Evolutionary conservation across 2,888 invertebrate genomes (phyloP).

Genomic region (Marronus borbonicus): DNA sequence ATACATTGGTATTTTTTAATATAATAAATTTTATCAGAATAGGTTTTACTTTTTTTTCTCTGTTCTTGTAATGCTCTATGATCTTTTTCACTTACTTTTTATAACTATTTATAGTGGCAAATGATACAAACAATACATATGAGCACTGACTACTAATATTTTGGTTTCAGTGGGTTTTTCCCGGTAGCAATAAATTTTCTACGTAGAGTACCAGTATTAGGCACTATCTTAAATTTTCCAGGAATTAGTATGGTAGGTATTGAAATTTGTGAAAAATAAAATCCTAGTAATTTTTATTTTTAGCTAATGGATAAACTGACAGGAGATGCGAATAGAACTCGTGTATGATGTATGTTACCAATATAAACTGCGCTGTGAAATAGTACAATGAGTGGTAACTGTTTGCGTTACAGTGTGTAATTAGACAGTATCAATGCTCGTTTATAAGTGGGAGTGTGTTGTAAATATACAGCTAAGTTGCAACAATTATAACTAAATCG

Average conservation of each 20-base stretch:
- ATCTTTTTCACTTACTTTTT: not conserved
- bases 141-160: slow-evolving; percentile 12
- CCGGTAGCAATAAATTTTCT: slow-evolving; percentile 97
- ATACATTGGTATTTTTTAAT: slow-evolving; percentile 16
- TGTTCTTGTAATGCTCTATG: not conserved
- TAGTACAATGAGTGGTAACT: slow-evolving; percentile 35
- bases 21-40: not conserved
- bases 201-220: slow-evolving; percentile 92
- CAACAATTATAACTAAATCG: not conserved
- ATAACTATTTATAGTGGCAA: slow-evolving; percentile 33
- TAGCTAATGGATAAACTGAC: slow-evolving; percentile 86
- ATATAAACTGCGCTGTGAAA: not conserved
- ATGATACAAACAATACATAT: not conserved
- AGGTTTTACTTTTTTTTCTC: not conserved
- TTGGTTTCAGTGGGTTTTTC: slow-evolving; percentile 89
- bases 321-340: slow-evolving; percentile 87
- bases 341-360: slow-evolving; percentile 75
- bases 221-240: slow-evolving; percentile 90
- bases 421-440: not conserved
- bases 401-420: slow-evolving; percentile 17
- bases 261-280: slow-evolving; percentile 29
- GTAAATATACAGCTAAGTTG: slow-evolving; percentile 11
- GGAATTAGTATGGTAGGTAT: slow-evolving; percentile 86
- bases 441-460: slow-evolving; percentile 5
- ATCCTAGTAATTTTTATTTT: slow-evolving; percentile 65